Evolutionary conservation across 2,113 vertebrate genomes (phyloP), one percentile per base, ranked within the genome.

Genomic region (Chloropsis cyanopogon): DNA sequence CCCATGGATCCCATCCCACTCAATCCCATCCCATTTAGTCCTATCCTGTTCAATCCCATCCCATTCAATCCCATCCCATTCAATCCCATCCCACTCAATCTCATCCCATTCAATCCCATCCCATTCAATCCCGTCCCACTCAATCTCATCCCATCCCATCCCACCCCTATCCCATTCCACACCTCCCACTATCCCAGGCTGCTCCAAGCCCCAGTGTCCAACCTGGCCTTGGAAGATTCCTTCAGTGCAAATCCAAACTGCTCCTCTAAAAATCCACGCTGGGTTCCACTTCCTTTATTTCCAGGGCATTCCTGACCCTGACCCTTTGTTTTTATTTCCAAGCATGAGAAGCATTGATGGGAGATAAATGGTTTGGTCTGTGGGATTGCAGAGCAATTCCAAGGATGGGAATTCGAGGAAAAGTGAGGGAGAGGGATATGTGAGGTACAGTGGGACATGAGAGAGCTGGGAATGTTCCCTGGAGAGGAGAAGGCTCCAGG

Each of bases 21-120:
- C 1, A 33, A 18, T 28, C 2, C 7, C 10, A 44, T 20, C 7
- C 28, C 17, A 31, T 16, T 17, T 5, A 14, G 16, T 54, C 13
- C 20, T 19, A 29, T 17, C 3, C 10, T 4, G n/a, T n/a, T n/a
- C 0, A 5, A n/a, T 26, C 16, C 12, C 5, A 44, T 20, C 7
- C 28, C 17, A 31, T 16, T 17, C 13, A 14, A 42, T 54, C 13
- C 20, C 26, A 29, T 17, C 3, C 10, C 5, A n/a, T n/a, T n/a
- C n/a, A n/a, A 68, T 46, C 33, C 12, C 10, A 35, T 68, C 33
- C 44, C 18, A 15, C 7, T 11, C 2, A 11, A 15, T 47, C 17
- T 44, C 22, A 61, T 31, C 9, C 15, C 28, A 18, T 18, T 3
- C 2, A 14, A 35, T 14, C 10, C 33, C 47, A 41, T 14, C 41